Evolutionary conservation across 2,797 vertebrate species (phyloP), one percentile per base, ranked within the genome.

Genomic region (Gallinago nigripennis): DNA sequence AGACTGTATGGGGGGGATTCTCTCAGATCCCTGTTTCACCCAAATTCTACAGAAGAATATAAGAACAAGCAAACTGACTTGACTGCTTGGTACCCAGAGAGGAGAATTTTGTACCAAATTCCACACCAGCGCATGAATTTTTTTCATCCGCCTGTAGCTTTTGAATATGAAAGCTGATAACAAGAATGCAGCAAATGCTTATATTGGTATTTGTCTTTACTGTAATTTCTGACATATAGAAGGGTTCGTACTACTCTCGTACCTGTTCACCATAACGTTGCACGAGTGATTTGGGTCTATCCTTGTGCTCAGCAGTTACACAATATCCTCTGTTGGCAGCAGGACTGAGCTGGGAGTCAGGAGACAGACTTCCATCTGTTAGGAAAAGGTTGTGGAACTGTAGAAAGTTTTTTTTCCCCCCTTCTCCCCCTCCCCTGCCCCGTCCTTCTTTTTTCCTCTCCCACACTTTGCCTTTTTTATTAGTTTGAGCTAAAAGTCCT

Each of bases 391-490:
- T 95, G 56, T 33, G 63, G 70, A n/a, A 53, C 43, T 66, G 48
- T 9, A 82, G 50, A 82, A 92, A 92, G 30, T 63, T 85, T 16
- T 61, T 9, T 13, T 13, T 11, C 6, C 16, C 16, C 14, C 6
- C 14, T 12, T 2, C 6, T 9, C 21, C 6, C 10, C 20, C 27
- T 11, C 7, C 0, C 3, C 3, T 11, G 12, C 16, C 6, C 48
- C 4, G 17, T 69, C 43, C 39, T 64, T 24, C 20, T 69, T 80
- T 92, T 66, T 87, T 82, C 18, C 63, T 92, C 68, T 92, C 81
- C 45, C 27, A 63, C 53, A 80, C 65, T 75, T 86, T 64, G 60
- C 35, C 41, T 88, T 73, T 95, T 95, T 96, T 92, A 88, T 92
- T 88, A 90, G 60, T 23, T 92, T 0, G 5, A 88, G 57, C 64